Base-by-base conservation (phyloP, 92 coral and sea anemone species). In the Phenganax stokvisi region DNA sequence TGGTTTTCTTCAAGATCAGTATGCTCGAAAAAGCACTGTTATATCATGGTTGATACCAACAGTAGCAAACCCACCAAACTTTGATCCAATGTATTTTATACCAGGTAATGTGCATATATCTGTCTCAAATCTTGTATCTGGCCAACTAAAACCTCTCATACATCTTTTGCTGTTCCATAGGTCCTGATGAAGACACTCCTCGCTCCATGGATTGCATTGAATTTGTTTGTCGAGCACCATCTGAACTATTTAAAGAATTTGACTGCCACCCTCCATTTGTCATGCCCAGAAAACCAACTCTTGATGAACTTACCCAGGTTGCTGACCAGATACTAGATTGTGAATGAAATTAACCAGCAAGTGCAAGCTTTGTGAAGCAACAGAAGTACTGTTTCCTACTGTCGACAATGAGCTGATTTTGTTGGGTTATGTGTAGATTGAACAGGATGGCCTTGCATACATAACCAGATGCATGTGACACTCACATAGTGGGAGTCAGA, bases 181-280 rank as follows among this genome's bases (percentile, higher is more conserved):
- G 99, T 53, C 99, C 99, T 12, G 99, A 96, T 51, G 99, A 96
- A 70, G 99, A 96, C 83, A 77, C 87, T 10, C 99, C 99, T 10
- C 88, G 99, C 51, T 86, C 99, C 8, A 91, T 96, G 99, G 99
- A 92, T 30, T 96, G 99, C 69, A 86, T 96, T 76, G 99, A 96
- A 71, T 96, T 96, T 90, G 99, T 96, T 74, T 96, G 99, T 51
- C 89, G 99, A 65, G 99, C 99, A 29, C 97, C 99, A 3, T 88
- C 92, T 44, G 97, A 96, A 75, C 83, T 96, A n/a, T 96, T 96
- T 60, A 91, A 96, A 80, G 90, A 90, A 17, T 87, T 75, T 16
- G 85, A 89, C 84, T 85, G 89, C 17, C 99, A 96, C 64, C 91
- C 97, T 47, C 97, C 99, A 16, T 96, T 96, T 86, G 92, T 96